These are phyloP conservation scores for Saturnia japonica DNA, from an alignment of 2,888 invertebrate species.

Conservation along the genomic window DNA sequence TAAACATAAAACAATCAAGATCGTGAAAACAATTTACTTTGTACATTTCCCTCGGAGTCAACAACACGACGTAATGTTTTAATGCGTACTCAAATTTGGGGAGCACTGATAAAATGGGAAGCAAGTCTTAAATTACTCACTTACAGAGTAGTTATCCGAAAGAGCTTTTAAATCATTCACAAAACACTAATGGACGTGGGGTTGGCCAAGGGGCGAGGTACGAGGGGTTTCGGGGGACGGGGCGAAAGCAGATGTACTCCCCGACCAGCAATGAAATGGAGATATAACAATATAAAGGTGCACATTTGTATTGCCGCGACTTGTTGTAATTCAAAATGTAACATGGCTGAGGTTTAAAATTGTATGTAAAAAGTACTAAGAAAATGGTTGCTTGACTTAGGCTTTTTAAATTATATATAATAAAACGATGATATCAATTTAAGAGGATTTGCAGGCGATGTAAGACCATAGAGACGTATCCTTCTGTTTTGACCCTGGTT, in stretches of 20 bases:
- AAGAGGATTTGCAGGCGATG: too few species aligned
- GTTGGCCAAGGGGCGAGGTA: constrained; percentile 55
- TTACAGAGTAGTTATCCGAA: constrained; percentile 82
- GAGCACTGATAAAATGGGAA: constrained; percentile 81
- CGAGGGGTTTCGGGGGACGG: constrained; percentile 42
- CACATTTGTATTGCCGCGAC: constrained; percentile 69
- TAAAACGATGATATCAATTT: too few species aligned
- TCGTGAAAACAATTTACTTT: constrained; percentile 1
- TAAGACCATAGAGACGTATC: too few species aligned
- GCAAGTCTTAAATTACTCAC: constrained; percentile 82
- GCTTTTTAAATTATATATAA: too few species aligned
- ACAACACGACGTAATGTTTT: constrained; percentile 69
- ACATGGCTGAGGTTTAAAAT: not conserved
- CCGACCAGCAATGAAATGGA: constrained; percentile 77
- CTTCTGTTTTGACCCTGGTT: too few species aligned
- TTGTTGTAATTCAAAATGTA: constrained; percentile 52
- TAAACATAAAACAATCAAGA: constrained; percentile 7
- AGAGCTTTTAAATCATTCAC: constrained; percentile 83
- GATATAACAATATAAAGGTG: constrained; percentile 80
- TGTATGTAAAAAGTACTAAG: not conserved
- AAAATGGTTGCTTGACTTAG: too few species aligned
- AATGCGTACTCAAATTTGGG: constrained; percentile 81
- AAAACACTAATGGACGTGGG: constrained; percentile 82
- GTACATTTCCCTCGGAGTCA: constrained; percentile 35
- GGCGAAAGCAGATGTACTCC: constrained; percentile 71